Conservation (phyloP, 2,797 vertebrate genomes). For the Brachyalestes nurse region DNA sequence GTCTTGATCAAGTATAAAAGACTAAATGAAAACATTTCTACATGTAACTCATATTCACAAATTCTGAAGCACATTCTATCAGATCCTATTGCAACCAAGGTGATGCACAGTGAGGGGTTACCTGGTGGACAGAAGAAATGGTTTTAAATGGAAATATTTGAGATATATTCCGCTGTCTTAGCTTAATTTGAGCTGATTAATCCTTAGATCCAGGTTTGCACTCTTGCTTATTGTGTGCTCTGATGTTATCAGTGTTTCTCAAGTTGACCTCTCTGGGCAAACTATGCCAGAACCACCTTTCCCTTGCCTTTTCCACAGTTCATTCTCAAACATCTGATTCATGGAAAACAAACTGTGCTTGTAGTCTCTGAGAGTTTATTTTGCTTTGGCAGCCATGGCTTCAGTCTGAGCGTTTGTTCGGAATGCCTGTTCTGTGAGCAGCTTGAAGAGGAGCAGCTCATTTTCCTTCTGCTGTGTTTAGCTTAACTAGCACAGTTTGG, state of each 20-base stretch:
- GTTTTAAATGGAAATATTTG: too few relatives aligned
- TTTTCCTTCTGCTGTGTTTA: conserved; percentile 9
- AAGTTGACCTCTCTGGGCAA: background rate
- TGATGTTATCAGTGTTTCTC: background rate
- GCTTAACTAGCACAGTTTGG: conserved; percentile 4
- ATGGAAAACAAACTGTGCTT: conserved; percentile 21
- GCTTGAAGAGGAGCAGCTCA: background rate
- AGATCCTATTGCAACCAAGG: too few relatives aligned
- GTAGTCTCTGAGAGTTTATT: conserved; percentile 30
- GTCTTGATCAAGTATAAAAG: too few relatives aligned
- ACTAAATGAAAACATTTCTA: too few relatives aligned
- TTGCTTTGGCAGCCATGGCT: conserved; percentile 17
- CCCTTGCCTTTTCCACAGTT: conserved; percentile 19
- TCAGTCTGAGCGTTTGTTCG: conserved; percentile 14
- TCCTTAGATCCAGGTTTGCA: too few relatives aligned
- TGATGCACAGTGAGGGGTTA: too few relatives aligned
- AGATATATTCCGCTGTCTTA: too few relatives aligned
- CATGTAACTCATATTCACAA: too few relatives aligned
- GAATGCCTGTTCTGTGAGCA: background rate
- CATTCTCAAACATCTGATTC: conserved; percentile 7
- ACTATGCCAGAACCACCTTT: background rate
- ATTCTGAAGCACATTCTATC: too few relatives aligned
- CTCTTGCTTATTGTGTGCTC: too few relatives aligned
- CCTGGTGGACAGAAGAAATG: too few relatives aligned
- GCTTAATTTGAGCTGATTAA: too few relatives aligned